A percentile compares a stretch with the other conserved stretches of the same genome.
Conservation (phyloP, 1,140 invertebrate genomes). For the Polyergus mexicanus region DNA sequence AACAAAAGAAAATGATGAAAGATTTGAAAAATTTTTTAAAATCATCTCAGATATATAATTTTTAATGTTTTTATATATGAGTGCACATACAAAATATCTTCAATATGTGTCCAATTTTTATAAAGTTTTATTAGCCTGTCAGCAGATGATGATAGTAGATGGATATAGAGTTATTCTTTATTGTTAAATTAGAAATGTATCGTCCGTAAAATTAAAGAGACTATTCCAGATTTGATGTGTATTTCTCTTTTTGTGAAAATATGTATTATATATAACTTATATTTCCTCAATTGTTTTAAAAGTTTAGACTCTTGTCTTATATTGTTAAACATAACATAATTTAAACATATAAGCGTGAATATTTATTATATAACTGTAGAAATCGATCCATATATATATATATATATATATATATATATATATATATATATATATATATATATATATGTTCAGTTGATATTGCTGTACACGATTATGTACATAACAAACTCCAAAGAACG, state of each 20-base stretch:
- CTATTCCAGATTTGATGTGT: conserved; percentile 20
- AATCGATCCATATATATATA: conserved; percentile 15
- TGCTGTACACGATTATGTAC: conserved; percentile 24
- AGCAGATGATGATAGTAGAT: conserved; percentile 12
- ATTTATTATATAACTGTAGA: conserved; percentile 39
- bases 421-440: too few relatives aligned
- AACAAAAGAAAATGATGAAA: conserved; percentile 68
- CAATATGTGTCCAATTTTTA: conserved; percentile 14
- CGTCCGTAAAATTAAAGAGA: not conserved
- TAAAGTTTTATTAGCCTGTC: conserved; percentile 25
- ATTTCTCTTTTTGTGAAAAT: not conserved
- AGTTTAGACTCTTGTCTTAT: not conserved
- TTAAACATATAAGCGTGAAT: conserved; percentile 19
- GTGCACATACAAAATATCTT: conserved; percentile 10
- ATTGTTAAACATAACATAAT: not conserved
- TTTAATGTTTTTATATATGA: conserved; percentile 61
- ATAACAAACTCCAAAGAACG: conserved; percentile 21
- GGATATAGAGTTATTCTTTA: not conserved
- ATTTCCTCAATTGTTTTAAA: not conserved
- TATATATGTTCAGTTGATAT: conserved; percentile 21
- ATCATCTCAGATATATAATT: conserved; percentile 39
- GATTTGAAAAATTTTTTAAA: conserved; percentile 64
- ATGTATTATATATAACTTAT: conserved; percentile 6
- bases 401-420: not conserved
- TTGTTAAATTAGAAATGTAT: conserved; percentile 47